Conservation (phyloP, 2,888 invertebrate species). For the Anodontia alba region DNA sequence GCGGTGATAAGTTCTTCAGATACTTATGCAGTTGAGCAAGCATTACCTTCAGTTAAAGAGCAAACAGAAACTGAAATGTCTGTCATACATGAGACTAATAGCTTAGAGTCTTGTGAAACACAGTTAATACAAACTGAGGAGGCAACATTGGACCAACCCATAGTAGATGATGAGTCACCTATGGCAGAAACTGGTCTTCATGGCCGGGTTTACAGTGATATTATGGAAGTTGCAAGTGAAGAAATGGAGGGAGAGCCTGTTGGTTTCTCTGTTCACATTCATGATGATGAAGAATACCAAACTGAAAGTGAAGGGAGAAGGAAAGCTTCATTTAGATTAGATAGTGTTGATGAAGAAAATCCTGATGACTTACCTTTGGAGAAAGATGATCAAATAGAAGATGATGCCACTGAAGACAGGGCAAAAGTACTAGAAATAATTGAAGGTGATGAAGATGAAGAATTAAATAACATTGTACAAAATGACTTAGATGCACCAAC, state of each 20-base stretch:
- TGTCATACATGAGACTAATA: background rate
- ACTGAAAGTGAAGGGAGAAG: constrained; percentile 8
- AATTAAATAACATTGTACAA: background rate
- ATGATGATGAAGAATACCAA: constrained; percentile 55
- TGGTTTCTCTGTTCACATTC: constrained; percentile 60
- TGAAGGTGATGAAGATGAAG: constrained; percentile 61
- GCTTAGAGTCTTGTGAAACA: constrained; percentile 12
- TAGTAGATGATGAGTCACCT: constrained; percentile 8
- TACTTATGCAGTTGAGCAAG: background rate
- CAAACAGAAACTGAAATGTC: background rate
- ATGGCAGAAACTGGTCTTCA: constrained; percentile 54
- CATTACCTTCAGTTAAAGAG: constrained; percentile 24
- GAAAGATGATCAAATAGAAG: constrained; percentile 24
- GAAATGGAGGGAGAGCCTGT: constrained; percentile 70
- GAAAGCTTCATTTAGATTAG: constrained; percentile 13
- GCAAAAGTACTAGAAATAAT: constrained; percentile 65
- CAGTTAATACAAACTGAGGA: background rate
- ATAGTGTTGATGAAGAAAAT: constrained; percentile 19
- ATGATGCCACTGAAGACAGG: constrained; percentile 20
- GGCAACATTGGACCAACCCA: background rate
- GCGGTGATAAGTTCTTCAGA: background rate
- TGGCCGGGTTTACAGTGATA: constrained; percentile 57
- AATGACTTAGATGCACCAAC: constrained; percentile 37
- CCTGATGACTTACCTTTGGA: background rate
- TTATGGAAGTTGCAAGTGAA: constrained; percentile 68